Evolutionary conservation across 2,113 vertebrate genomes (phyloP).

Genomic region (Oncorhynchus tshawytscha): DNA sequence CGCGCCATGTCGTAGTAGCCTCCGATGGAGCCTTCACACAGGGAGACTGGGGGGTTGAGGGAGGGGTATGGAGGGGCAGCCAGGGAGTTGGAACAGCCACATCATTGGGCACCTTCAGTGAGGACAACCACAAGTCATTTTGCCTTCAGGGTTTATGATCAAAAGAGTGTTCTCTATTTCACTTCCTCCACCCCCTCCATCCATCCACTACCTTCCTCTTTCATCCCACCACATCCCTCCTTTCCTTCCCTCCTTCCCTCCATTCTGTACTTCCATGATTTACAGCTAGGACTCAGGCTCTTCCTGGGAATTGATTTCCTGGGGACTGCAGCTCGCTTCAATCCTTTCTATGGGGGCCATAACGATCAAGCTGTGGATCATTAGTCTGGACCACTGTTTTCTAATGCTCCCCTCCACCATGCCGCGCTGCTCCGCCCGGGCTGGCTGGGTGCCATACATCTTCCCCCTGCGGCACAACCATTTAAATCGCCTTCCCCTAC

Average conservation of each 20-base stretch:
- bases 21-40: conserved; percentile 54
- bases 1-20: conserved; percentile 21
- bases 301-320: conserved; percentile 76
- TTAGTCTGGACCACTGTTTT: conserved; percentile 77
- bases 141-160: conserved; percentile 65
- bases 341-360: conserved; percentile 72
- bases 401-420: conserved; percentile 52
- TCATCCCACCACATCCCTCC: conserved; percentile 44
- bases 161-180: conserved; percentile 51
- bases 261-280: conserved; percentile 58
- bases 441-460: conserved; percentile 70
- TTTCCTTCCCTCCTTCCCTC: conserved; percentile 37
- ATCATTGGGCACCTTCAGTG: conserved; percentile 57
- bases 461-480: conserved; percentile 33
- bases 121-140: conserved; percentile 46
- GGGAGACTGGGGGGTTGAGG: conserved; percentile 7
- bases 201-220: conserved; percentile 10
- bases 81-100: conserved; percentile 54
- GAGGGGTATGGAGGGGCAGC: conserved; percentile 32
- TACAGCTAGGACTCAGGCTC: conserved; percentile 62
- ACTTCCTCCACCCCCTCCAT: conserved; percentile 11
- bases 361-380: conserved; percentile 75
- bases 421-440: background rate
- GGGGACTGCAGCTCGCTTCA: conserved; percentile 64
- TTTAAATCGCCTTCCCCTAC: conserved; percentile 2